phyloP scores from a whole-genome alignment of 64 coral and sea anemone species.

The Pocillopora damicornis region DNA sequence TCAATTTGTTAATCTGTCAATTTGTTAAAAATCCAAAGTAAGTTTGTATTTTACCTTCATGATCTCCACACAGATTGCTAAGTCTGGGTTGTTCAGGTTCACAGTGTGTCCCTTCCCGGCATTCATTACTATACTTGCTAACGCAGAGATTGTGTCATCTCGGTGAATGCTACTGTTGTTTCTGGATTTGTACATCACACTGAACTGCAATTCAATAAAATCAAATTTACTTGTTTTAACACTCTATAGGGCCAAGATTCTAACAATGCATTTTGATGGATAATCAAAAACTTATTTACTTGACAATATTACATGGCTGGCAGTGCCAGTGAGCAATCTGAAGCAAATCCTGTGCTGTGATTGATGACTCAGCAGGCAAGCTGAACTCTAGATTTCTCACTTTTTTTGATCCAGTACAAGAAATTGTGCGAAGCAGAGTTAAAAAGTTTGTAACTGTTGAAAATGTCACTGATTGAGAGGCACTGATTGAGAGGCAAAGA shows the following conservation, averaged over 20 bases:
- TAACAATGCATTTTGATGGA: too few relatives aligned
- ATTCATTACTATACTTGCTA: slow-evolving; percentile 63
- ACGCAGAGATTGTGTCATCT: slow-evolving; percentile 53
- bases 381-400: too few relatives aligned
- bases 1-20: too few relatives aligned
- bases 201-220: slow-evolving; percentile 55
- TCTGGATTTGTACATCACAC: slow-evolving; percentile 78
- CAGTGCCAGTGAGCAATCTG: too few relatives aligned
- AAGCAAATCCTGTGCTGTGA: too few relatives aligned
- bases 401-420: too few relatives aligned
- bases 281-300: too few relatives aligned
- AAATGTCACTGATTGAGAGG: too few relatives aligned
- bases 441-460: too few relatives aligned
- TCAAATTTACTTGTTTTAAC: not conserved
- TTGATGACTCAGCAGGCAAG: too few relatives aligned
- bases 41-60: slow-evolving; percentile 59
- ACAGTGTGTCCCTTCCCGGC: slow-evolving; percentile 80
- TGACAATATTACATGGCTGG: not conserved
- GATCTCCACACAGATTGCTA: slow-evolving; percentile 83
- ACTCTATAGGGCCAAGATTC: not conserved
- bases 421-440: too few relatives aligned
- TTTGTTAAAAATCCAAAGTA: not conserved
- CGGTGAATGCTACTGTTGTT: slow-evolving; percentile 68
- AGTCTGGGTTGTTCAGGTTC: slow-evolving; percentile 68
- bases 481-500: too few relatives aligned